Percentiles rank a stretch among this genome's conserved stretches.
These are phyloP conservation scores for Hippolais icterina DNA, from an alignment of 2,113 vertebrate genomes.

Conservation along the genomic window DNA sequence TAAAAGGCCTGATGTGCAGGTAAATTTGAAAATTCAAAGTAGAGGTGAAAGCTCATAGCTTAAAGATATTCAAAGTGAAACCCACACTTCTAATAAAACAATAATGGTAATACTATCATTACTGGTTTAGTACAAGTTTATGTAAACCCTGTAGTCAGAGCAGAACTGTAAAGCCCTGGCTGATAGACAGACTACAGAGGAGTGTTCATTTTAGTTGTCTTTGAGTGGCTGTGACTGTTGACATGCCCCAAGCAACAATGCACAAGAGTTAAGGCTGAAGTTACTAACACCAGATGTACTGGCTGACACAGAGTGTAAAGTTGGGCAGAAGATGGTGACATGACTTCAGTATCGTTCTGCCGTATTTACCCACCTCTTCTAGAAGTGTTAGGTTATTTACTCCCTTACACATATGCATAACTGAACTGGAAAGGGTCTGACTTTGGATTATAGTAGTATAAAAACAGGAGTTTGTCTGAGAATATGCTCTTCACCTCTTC, in stretches of 20 bases:
- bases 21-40: neutral
- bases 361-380: neutral
- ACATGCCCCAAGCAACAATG: neutral
- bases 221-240: neutral
- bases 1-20: neutral
- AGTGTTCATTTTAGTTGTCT: neutral
- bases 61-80: neutral
- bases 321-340: neutral
- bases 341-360: neutral
- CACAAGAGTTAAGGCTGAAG: neutral
- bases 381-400: neutral
- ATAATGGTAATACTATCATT: neutral
- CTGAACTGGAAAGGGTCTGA: neutral
- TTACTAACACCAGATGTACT: neutral
- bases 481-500: neutral
- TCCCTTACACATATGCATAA: neutral
- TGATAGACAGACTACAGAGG: neutral
- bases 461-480: neutral
- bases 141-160: neutral
- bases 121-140: neutral
- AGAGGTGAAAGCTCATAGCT: neutral
- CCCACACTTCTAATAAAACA: neutral
- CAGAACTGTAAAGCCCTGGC: neutral
- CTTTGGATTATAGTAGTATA: neutral
- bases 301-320: neutral